Evolutionary conservation across 2,113 vertebrate genomes (phyloP), one percentile per base, ranked within the genome.

Genomic region (Dipodomys merriami): DNA sequence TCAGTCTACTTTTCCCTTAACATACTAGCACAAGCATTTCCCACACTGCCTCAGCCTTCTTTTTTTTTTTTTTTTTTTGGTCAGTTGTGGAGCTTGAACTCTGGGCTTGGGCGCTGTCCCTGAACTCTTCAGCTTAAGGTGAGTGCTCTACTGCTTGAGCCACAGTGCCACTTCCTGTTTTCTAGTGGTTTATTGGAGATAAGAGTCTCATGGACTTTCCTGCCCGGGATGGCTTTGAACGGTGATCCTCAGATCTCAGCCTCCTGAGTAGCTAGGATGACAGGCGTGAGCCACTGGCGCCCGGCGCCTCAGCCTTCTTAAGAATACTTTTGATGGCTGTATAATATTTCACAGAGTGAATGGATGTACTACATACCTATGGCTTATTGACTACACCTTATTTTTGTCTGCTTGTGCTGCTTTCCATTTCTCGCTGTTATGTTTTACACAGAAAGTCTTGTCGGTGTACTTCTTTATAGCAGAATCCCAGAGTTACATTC

Each of bases 1-100:
- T 84, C 91, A 95, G 93, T 19, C 84, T 86, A 49, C 49, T 12
- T 95, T 91, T 33, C 91, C 86, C 80, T 81, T 69, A 77, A 30
- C n/a, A 1, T 25, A 44, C 27, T 8, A 65, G 30, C 15, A 7
- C 35, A 78, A 65, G 23, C 39, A 29, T 46, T 53, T 89, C 16
- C 95, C 60, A 8, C 25, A 39, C 15, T 27, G 57, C 13, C 30
- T 74, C 39, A 29, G 35, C 46, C 85, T 78, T 62, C 69, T 73
- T 19, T 6, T 39, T 39, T 3, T 39, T 39, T 39, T 39, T 39
- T 39, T 5, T 39, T 39, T 39, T 39, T 39, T 39, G 5, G 39
- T 39, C 39, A 39, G 39, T 39, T 39, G 39, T 39, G 5, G 39
- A 39, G 39, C 39, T 39, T 39, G 3, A 39, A 39, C 39, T 39